Evolutionary conservation across 2,888 invertebrate species (phyloP).

Genomic region (Sisyra terminalis): DNA sequence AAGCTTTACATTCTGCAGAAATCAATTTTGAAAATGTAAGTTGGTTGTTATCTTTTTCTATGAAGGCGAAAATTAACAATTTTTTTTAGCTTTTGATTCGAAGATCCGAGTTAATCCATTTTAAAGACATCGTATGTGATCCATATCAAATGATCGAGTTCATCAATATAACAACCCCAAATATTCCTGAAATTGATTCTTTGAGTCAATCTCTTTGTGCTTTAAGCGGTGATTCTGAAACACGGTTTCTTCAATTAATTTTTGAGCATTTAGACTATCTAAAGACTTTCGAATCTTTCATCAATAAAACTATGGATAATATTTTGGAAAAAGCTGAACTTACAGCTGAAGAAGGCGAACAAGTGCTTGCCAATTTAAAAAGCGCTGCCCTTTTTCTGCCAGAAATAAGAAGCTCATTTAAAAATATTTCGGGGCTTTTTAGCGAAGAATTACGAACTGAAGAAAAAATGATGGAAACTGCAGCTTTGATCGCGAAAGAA

Average conservation of each 20-base stretch:
- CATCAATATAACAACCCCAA: constrained; percentile 10
- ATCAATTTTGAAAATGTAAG: no score
- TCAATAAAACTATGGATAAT: constrained; percentile 27
- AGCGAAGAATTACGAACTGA: constrained; percentile 25
- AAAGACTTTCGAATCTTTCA: constrained; percentile 24
- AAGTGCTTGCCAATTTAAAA: constrained; percentile 26
- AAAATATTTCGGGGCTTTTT: constrained; percentile 21
- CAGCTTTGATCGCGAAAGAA: constrained; percentile 3
- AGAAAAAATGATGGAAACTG: constrained; percentile 3
- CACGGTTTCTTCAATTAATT: background rate
- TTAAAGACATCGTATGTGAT: constrained; percentile 22
- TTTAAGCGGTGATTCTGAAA: background rate
- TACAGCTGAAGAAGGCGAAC: constrained; percentile 28
- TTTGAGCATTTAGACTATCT: constrained; percentile 11
- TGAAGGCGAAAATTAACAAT: no score
- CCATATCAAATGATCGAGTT: constrained; percentile 19
- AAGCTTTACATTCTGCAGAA: no score
- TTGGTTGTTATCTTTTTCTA: no score
- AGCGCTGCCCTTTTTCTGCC: constrained; percentile 30
- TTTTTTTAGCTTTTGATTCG: no score
- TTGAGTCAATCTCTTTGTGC: constrained; percentile 11
- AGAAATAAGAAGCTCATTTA: constrained; percentile 23
- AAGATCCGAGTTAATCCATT: constrained; percentile 8
- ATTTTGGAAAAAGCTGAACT: constrained; percentile 32
- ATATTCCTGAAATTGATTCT: no score